Conservation (phyloP, 2,113 vertebrate genomes). For the Poeciliopsis prolifica region DNA sequence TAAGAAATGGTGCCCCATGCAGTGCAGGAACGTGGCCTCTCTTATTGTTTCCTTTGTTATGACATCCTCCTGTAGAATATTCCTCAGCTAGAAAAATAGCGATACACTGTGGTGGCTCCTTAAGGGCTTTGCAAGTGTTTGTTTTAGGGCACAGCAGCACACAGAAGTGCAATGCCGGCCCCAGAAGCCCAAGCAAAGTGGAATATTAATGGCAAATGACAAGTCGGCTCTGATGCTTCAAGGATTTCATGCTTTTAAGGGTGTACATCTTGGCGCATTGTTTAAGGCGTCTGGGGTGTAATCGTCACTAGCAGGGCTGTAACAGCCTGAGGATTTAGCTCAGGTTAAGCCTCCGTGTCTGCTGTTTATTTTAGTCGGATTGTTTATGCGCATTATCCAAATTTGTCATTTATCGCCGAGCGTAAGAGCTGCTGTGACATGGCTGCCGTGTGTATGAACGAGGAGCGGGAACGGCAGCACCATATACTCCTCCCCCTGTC, state of each 20-base stretch:
- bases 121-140: conserved; percentile 72
- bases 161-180: conserved; percentile 59
- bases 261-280: conserved; percentile 80
- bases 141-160: conserved; percentile 68
- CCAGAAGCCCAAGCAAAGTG: conserved; percentile 68
- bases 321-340: conserved; percentile 78
- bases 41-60: conserved; percentile 80
- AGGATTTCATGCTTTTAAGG: conserved; percentile 81
- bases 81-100: conserved; percentile 67
- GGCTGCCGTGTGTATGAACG: conserved; percentile 61
- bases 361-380: conserved; percentile 74
- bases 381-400: conserved; percentile 77
- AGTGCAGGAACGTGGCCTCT: conserved; percentile 68
- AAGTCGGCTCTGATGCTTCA: conserved; percentile 74
- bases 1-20: conserved; percentile 68
- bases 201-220: conserved; percentile 83
- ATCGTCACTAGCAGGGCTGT: conserved; percentile 76
- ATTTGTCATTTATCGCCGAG: conserved; percentile 79
- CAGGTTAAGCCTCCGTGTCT: conserved; percentile 76
- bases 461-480: conserved; percentile 69
- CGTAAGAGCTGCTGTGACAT: conserved; percentile 77
- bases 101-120: conserved; percentile 67
- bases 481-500: conserved; percentile 60
- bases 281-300: conserved; percentile 79
- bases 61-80: conserved; percentile 74